Evolutionary conservation across 2,113 vertebrate genomes (phyloP), one percentile per base, ranked within the genome.

Genomic region (Vulpes vulpes): DNA sequence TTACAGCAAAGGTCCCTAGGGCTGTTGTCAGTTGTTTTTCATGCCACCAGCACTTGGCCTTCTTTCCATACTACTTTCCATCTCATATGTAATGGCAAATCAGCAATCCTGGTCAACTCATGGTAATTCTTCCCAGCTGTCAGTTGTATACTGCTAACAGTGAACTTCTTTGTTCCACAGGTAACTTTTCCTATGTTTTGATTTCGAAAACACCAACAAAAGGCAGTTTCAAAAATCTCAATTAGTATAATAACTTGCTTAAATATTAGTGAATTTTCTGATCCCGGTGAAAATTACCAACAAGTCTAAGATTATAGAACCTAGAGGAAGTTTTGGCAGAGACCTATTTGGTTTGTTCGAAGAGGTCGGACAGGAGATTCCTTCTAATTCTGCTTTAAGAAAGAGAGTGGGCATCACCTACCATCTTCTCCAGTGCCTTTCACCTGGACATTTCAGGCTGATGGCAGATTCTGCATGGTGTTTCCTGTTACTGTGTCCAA

Each of bases 401-500:
- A 83, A 38, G 5, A 62, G 11, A 27, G 14, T 53, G 32, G 23
- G 7, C 23, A 1, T 9, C 27, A 14, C 17, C 8, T 5, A 69
- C 7, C 0, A 2, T 82, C 30, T 38, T 91, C 67, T 32, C 35
- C 3, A 35, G 1, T 0, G 0, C 22, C 88, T 2, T 62, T 69
- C 4, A 16, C 3, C 3, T 62, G 59, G 8, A 11, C 0, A 8
- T 64, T 64, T 84, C n/a, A 64, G 12, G 8, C 20, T 55, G 60
- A 12, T 23, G 30, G 14, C 53, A 78, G 16, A 2, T 55, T 15
- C 38, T 23, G 20, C 2, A 7, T 10, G 3, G 0, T 11, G 4
- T 11, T 62, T 12, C 16, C 3, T 69, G 35, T 19, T 25, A 71
- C 51, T 49, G 19, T 30, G 23, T 20, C 15, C 4, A 38, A 51